Percentiles rank a stretch among this genome's conserved stretches.
Evolutionary conservation across 2,888 invertebrate species (phyloP).

Genomic region (Dryomyza anilis): DNA sequence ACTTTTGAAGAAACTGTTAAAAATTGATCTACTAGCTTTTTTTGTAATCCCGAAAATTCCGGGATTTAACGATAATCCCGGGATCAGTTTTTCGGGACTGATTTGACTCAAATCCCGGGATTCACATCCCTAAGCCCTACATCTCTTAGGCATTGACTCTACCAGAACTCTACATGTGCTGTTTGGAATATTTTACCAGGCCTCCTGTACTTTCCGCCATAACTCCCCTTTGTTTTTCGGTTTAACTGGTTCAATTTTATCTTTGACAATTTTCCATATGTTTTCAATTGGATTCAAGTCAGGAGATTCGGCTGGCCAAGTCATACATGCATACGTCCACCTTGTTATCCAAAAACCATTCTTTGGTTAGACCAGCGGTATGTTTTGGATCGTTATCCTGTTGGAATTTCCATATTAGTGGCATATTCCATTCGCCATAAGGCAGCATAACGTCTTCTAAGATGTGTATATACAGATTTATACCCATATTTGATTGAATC

Average conservation of each 20-base stretch:
- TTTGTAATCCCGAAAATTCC: too few relatives aligned
- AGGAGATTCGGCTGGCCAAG: slow-evolving; percentile 31
- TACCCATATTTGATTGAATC: slow-evolving; percentile 34
- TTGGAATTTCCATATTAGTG: slow-evolving; percentile 34
- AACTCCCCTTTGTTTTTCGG: slow-evolving; percentile 11
- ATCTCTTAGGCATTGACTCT: background rate
- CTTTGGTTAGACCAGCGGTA: slow-evolving; percentile 27
- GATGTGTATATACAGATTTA: slow-evolving; percentile 31
- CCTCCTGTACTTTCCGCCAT: background rate
- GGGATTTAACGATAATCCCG: too few relatives aligned
- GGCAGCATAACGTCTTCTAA: slow-evolving; percentile 34
- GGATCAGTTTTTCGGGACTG: too few relatives aligned
- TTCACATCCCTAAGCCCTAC: too few relatives aligned
- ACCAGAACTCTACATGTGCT: background rate
- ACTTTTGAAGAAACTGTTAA: too few relatives aligned
- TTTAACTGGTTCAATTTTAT: slow-evolving; percentile 8
- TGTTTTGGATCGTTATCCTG: slow-evolving; percentile 36
- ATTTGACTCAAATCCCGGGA: too few relatives aligned
- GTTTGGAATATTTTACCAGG: background rate
- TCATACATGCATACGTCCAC: slow-evolving; percentile 27
- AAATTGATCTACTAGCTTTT: too few relatives aligned
- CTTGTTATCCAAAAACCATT: slow-evolving; percentile 29
- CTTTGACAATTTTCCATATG: too few relatives aligned
- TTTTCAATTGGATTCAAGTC: slow-evolving; percentile 36
- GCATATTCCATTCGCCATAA: slow-evolving; percentile 32